Evolutionary conservation across 2,797 vertebrate genomes (phyloP), one percentile per base, ranked within the genome.

Genomic region (Calcarius lapponicus): DNA sequence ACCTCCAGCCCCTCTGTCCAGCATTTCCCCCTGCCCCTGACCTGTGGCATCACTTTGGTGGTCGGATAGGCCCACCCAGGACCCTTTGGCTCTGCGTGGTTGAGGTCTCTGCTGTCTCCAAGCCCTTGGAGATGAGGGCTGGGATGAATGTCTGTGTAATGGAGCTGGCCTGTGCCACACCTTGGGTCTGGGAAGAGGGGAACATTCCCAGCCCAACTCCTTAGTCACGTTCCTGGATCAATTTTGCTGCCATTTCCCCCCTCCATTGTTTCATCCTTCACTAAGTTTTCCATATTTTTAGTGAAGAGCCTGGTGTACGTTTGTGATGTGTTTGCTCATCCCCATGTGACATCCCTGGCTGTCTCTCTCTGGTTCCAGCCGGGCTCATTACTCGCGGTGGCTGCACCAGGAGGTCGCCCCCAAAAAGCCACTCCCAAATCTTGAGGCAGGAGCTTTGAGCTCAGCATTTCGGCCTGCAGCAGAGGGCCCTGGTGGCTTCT

Each of bases 251-350:
- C 9, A 3, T 91, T 87, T 28, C 36, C 32, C 38, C 32, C 6
- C 21, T 32, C 21, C 19, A 11, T 69, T 82, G 57, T 86, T 93
- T 91, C 87, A 86, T 24, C 90, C 84, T 96, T 91, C 67, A 6
- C 67, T 91, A 86, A 78, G 61, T 94, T 91, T 70, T 40, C 89
- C 87, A 13, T 85, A 81, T 91, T 92, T 94, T 90, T 22, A 84
- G 66, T 80, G 50, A 91, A 75, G 94, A 92, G 92, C 67, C 90
- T 84, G 83, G 47, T 94, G 72, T 12, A 5, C 67, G 47, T 78
- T 85, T 85, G 88, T 38, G 89, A 76, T 91, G 92, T 38, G 13
- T 86, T 93, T 78, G 57, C 74, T 93, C 90, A 70, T 93, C 92
- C 86, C 76, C 79, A 4, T 62, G 72, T 91, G 93, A 94, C 87